A percentile compares a stretch with the other conserved stretches of the same genome.
Evolutionary conservation across 30 jellyfish, hydroid and myxozoan genomes (phyloP).

Genomic region (Pseudorhiza aurosa): DNA sequence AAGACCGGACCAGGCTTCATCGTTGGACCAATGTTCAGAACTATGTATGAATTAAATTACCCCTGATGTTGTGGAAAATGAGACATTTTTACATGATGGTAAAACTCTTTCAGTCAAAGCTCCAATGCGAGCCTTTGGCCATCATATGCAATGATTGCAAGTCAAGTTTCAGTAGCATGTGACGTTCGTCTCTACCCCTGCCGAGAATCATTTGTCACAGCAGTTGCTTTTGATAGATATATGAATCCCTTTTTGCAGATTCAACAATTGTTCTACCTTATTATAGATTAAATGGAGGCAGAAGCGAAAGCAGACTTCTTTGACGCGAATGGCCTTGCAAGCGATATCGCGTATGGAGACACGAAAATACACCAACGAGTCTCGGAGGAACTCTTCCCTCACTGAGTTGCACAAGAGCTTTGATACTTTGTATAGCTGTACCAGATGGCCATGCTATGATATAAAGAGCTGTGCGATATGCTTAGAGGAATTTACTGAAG

Average conservation of each 20-base stretch:
- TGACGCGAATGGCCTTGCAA: constrained; percentile 89
- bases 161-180: no score
- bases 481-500: constrained; percentile 78
- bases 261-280: neutral
- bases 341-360: constrained; percentile 97
- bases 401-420: constrained; percentile 66
- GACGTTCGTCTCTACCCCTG: no score
- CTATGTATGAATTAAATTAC: no score
- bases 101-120: no score
- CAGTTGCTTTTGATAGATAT: no score
- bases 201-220: no score
- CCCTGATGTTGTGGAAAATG: no score
- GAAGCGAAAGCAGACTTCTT: constrained; percentile 74
- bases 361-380: constrained; percentile 52
- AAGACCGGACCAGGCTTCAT: no score
- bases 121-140: no score
- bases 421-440: constrained; percentile 49
- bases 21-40: no score
- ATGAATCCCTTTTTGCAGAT: neutral
- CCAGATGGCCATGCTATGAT: constrained; percentile 75
- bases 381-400: constrained; percentile 12
- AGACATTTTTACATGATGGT: no score
- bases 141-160: no score
- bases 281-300: constrained; percentile 78
- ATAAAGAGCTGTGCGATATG: constrained; percentile 78